Conservation (phyloP, 1,140 invertebrate genomes). For the Bacillus rossius region DNA sequence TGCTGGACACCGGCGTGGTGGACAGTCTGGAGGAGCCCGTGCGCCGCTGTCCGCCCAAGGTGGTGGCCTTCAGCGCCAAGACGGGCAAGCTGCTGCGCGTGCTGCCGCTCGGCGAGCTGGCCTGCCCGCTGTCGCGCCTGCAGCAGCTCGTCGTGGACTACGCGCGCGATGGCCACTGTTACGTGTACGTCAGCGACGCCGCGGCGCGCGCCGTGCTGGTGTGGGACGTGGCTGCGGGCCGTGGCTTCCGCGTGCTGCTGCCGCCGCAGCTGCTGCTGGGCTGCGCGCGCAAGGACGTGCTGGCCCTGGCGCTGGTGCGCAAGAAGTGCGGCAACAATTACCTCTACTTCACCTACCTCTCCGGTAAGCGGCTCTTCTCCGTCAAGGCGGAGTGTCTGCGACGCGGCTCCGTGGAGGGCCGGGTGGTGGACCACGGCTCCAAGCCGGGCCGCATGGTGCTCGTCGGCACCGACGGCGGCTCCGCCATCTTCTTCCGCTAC, state of each 20-base stretch:
- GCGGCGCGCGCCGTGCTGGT: slow-evolving; percentile 55
- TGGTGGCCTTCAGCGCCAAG: slow-evolving; percentile 36
- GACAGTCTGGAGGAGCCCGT: slow-evolving; percentile 48
- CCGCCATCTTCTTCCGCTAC: slow-evolving; percentile 18
- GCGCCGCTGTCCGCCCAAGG: slow-evolving; percentile 37
- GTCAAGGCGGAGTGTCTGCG: slow-evolving; percentile 50
- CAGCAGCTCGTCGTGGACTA: slow-evolving; percentile 55
- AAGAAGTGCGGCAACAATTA: slow-evolving; percentile 45
- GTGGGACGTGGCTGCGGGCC: slow-evolving; percentile 51
- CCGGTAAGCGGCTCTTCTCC: slow-evolving; percentile 47
- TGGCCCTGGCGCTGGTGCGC: slow-evolving; percentile 50
- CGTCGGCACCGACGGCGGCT: slow-evolving; percentile 29
- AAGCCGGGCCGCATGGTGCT: slow-evolving; percentile 49
- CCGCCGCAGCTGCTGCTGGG: slow-evolving; percentile 36
- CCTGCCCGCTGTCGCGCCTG: slow-evolving; percentile 32
- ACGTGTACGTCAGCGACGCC: slow-evolving; percentile 57
- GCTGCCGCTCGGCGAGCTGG: slow-evolving; percentile 7
- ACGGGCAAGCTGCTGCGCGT: slow-evolving; percentile 12
- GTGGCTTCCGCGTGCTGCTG: slow-evolving; percentile 36
- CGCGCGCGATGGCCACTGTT: neutral
- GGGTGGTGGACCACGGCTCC: slow-evolving; percentile 47
- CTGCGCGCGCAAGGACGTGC: slow-evolving; percentile 45
- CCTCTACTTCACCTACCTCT: slow-evolving; percentile 53
- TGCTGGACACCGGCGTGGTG: slow-evolving; percentile 52
- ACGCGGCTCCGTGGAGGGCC: slow-evolving; percentile 44